Evolutionary conservation across 2,888 invertebrate species (phyloP), one percentile per base, ranked within the genome.

Genomic region (Cephonodes hylas): DNA sequence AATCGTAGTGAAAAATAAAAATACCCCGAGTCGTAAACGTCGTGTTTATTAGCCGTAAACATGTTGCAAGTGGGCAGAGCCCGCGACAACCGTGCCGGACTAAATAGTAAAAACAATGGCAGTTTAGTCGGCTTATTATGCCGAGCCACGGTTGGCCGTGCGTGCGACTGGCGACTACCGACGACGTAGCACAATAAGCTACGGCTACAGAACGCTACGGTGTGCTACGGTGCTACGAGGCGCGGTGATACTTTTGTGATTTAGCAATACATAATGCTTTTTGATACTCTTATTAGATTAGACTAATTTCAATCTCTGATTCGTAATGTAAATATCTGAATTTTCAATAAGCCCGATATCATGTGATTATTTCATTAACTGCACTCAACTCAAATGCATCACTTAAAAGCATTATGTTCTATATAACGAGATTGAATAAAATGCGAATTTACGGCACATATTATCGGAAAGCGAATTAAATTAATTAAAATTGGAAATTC

Each of bases 91-190:
- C 53, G 23, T 34, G 20, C 15, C 22, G 5, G 31, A 18, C 34
- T 31, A 20, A 18, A 57, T 42, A 61, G 58, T 61, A 61, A 62
- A 57, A 60, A 62, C 31, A 42, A 56, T 64, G 64, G 61, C 56
- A 63, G 61, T 67, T 63, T 70, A 72, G 71, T 61, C 69, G 69
- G 83, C 81, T 83, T 85, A 85, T 88, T 88, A 85, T 85, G 83
- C 83, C 66, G 67, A 66, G 72, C 78, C 86, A 81, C 80, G 81
- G 27, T 31, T 67, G 68, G 70, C 63, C 62, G 60, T 66, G 69
- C 71, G 72, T 73, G 76, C 75, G 73, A 75, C 72, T 71, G 77
- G 66, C 78, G 82, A 61, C 60, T 63, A 74, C 64, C 64, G 63
- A 60, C 67, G 66, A 68, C 69, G 67, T 62, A 66, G 53, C 31